Base-by-base conservation (phyloP, 2,113 vertebrate species). In the Garra rufa region DNA sequence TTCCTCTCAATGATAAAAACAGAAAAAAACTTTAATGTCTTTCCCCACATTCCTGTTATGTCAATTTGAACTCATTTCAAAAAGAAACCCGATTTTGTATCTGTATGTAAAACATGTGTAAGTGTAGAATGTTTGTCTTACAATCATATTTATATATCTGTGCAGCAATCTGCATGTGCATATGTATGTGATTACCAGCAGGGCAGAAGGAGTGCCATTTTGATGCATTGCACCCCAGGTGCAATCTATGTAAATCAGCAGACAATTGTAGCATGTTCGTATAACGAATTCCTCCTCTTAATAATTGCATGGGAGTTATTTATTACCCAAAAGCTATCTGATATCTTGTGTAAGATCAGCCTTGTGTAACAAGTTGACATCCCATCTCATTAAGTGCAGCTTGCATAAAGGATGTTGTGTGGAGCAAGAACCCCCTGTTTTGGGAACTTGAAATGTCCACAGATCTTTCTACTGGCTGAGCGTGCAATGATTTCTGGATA, bases 271-370 rank as follows among this genome's bases (percentile, higher is more conserved):
- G 69, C 43, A 30, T 67, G 44, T 85, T 86, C 44, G 4, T 84
- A 87, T 85, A 87, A 79, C 30, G 52, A 83, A 76, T 87, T 87
- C 76, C 76, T 77, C 76, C 81, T 76, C 81, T 87, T 78, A 63
- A 79, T 85, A 82, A 85, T 81, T 76, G 50, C 67, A 84, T 34
- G 70, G 79, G 76, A 85, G 55, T 81, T 55, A 83, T 85, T 87
- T 85, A 81, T 86, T 55, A 57, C 59, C 38, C 52, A 81, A 87
- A 70, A 87, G 82, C 70, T 82, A 65, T 65, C 30, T 82, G 34
- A 65, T 57, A 69, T 76, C 28, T 78, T 61, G 34, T 77, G 74
- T 65, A 65, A 55, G 57, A 59, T 63, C 76, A 61, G 55, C 55
- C 76, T 79, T 79, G 55, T 79, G 55, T 79, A 79, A 79, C 76